These are phyloP conservation scores for Dromas ardeola DNA, from an alignment of 2,113 vertebrate species.

Conservation along the genomic window DNA sequence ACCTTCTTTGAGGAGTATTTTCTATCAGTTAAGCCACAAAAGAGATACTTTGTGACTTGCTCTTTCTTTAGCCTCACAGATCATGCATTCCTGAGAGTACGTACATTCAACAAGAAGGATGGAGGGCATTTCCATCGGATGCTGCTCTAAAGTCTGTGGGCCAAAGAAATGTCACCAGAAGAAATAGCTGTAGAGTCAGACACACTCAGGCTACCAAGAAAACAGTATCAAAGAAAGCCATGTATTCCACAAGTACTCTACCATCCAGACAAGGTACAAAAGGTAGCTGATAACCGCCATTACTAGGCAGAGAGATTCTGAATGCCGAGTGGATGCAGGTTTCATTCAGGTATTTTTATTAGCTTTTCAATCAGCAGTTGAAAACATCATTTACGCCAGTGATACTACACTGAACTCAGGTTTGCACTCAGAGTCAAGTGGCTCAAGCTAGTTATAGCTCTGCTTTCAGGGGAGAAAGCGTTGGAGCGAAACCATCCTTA, in stretches of 20 bases:
- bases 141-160: no score
- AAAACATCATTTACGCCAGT: background rate
- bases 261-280: background rate
- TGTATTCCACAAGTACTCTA: background rate
- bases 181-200: background rate
- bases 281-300: background rate
- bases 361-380: background rate
- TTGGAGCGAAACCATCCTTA: background rate
- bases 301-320: background rate
- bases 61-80: background rate
- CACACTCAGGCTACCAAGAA: background rate
- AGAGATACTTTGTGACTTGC: background rate
- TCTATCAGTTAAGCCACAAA: background rate
- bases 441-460: background rate
- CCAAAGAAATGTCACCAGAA: background rate
- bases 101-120: background rate
- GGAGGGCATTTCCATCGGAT: background rate
- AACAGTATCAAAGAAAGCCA: no score
- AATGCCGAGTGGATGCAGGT: background rate
- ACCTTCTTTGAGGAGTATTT: background rate
- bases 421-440: background rate
- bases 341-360: background rate
- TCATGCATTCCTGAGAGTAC: background rate
- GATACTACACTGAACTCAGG: background rate
- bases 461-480: background rate